phyloP scores from a whole-genome alignment of 2,797 vertebrate genomes.

The Tadarida brasiliensis region DNA sequence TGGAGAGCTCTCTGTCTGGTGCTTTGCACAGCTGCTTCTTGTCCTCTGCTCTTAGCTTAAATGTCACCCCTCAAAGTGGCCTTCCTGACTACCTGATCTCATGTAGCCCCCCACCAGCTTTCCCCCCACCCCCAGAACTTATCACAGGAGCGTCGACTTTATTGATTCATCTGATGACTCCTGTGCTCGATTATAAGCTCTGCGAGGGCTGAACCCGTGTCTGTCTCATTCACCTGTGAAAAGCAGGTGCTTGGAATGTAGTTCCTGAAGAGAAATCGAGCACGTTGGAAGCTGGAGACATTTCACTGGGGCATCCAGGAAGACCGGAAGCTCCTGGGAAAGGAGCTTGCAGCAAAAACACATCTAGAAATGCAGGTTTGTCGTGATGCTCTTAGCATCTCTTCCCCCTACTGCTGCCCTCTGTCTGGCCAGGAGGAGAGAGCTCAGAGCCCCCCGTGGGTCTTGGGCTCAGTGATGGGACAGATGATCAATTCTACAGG shows the following conservation, averaged over 20 bases:
- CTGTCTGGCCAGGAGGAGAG: neutral
- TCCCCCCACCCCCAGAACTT: too few relatives aligned
- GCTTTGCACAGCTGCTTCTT: neutral
- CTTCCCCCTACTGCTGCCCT: neutral
- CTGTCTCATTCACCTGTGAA: neutral
- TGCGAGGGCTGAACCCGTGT: accelerated
- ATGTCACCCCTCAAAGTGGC: neutral
- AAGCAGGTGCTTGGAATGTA: too few relatives aligned
- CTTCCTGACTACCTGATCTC: neutral
- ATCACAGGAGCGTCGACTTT: too few relatives aligned
- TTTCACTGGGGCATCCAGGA: neutral
- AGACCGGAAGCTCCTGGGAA: neutral
- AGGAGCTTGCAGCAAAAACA: neutral
- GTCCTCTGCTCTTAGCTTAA: neutral
- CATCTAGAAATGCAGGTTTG: neutral
- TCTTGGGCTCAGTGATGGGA: neutral
- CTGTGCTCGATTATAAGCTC: neutral
- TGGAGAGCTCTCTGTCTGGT: neutral
- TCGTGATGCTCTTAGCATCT: too few relatives aligned
- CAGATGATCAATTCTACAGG: neutral
- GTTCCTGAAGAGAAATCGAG: neutral
- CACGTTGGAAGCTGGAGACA: neutral
- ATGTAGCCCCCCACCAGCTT: neutral
- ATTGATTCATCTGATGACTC: too few relatives aligned
- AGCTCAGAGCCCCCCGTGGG: accelerated